A percentile compares a stretch with the other conserved stretches of the same genome.
Evolutionary conservation across 2,888 invertebrate genomes (phyloP).

Genomic region (Leucoma salicis): DNA sequence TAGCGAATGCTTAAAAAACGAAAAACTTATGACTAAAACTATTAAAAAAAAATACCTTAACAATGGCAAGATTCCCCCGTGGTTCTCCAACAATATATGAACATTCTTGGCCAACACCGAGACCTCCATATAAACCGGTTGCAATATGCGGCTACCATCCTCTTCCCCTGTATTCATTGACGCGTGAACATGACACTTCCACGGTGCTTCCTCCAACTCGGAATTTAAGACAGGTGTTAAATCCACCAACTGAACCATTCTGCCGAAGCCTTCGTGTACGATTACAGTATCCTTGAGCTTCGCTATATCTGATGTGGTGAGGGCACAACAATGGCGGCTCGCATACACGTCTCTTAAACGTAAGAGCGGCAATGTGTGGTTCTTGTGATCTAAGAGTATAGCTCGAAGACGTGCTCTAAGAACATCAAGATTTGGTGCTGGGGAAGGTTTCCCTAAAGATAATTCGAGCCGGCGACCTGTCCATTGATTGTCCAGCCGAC

Average conservation of each 20-base stretch:
- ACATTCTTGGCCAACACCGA: conserved; percentile 85
- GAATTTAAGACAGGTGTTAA: conserved; percentile 54
- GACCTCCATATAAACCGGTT: conserved; percentile 85
- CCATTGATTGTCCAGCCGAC: conserved; percentile 85
- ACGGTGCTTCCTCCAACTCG: conserved; percentile 71
- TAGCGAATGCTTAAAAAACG: no score
- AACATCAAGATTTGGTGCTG: conserved; percentile 84
- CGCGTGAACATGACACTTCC: conserved; percentile 79
- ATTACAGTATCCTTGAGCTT: conserved; percentile 88
- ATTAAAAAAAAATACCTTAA: conserved; percentile 82
- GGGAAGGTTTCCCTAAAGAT: conserved; percentile 83
- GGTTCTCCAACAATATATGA: conserved; percentile 86
- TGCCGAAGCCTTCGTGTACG: conserved; percentile 68
- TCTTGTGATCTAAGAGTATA: conserved; percentile 88
- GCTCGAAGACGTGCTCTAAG: conserved; percentile 87
- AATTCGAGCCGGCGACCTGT: conserved; percentile 90
- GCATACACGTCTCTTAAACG: conserved; percentile 92
- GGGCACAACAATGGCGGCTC: conserved; percentile 88
- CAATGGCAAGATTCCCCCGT: conserved; percentile 89
- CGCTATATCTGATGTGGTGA: conserved; percentile 87
- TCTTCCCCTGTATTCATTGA: conserved; percentile 57
- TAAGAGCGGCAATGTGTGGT: conserved; percentile 88
- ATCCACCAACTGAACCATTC: conserved; percentile 69
- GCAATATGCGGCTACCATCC: conserved; percentile 81
- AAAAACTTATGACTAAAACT: no score